Percentiles rank a stretch among this genome's conserved stretches.
Evolutionary conservation across 2,113 vertebrate genomes (phyloP).

Genomic region (Zosterops lateralis): DNA sequence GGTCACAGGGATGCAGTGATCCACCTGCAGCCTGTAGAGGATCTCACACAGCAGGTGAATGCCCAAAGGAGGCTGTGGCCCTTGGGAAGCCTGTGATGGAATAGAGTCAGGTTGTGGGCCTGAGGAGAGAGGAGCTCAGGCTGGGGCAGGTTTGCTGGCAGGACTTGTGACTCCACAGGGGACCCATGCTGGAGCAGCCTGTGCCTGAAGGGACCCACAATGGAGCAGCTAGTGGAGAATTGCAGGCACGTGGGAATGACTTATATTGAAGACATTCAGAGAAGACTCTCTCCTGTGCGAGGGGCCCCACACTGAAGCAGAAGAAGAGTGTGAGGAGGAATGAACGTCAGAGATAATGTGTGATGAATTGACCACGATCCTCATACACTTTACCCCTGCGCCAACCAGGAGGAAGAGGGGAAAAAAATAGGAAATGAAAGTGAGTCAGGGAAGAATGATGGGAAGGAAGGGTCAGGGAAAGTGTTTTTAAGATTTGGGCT

Average conservation of each 20-base stretch:
- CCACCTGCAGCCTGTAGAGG: background rate
- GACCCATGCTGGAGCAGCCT: accelerated
- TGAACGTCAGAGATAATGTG: accelerated
- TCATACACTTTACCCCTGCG: accelerated
- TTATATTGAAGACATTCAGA: accelerated
- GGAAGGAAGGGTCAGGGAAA: accelerated
- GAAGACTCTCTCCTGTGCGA: background rate
- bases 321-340: background rate
- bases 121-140: accelerated
- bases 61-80: background rate
- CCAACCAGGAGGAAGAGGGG: accelerated
- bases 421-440: background rate
- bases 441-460: background rate
- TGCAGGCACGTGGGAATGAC: accelerated
- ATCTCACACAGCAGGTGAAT: accelerated
- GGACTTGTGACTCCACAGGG: background rate
- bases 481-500: background rate
- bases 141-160: background rate
- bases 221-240: background rate
- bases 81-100: background rate
- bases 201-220: background rate
- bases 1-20: background rate
- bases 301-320: background rate
- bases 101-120: accelerated
- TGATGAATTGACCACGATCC: background rate